Conservation (phyloP, 2,797 vertebrate genomes). For the Vultur gryphus region DNA sequence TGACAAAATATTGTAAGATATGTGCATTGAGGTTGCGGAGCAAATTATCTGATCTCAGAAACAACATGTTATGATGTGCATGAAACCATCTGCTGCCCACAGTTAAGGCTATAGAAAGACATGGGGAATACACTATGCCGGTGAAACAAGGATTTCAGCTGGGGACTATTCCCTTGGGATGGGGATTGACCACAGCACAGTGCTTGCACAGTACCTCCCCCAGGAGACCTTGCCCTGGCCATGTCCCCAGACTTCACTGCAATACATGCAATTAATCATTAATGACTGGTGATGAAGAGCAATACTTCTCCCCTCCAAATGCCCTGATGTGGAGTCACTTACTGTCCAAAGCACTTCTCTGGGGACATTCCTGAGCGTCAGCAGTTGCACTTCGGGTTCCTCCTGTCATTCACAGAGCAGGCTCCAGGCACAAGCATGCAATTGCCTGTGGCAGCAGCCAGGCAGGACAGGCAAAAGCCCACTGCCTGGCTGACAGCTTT, state of each 20-base stretch:
- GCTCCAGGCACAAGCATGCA: background rate
- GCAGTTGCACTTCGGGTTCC: background rate
- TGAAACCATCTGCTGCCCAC: background rate
- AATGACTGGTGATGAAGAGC: background rate
- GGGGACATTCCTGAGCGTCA: background rate
- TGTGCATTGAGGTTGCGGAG: background rate
- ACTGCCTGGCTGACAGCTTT: background rate
- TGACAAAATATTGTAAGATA: conserved; percentile 41
- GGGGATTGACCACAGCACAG: background rate
- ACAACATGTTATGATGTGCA: background rate
- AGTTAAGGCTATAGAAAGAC: background rate
- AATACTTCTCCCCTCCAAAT: background rate
- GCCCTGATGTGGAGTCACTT: background rate
- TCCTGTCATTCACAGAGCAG: background rate
- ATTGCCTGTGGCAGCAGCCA: background rate
- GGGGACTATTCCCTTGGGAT: background rate
- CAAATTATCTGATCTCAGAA: conserved; percentile 23
- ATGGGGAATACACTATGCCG: background rate
- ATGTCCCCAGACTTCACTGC: background rate
- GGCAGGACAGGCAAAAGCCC: background rate
- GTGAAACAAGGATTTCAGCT: background rate
- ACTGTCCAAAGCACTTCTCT: background rate
- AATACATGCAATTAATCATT: background rate
- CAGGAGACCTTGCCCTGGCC: background rate
- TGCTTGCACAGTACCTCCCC: background rate